These are phyloP conservation scores for Chrysolina americana DNA, from an alignment of 2,888 invertebrate species.

Conservation along the genomic window DNA sequence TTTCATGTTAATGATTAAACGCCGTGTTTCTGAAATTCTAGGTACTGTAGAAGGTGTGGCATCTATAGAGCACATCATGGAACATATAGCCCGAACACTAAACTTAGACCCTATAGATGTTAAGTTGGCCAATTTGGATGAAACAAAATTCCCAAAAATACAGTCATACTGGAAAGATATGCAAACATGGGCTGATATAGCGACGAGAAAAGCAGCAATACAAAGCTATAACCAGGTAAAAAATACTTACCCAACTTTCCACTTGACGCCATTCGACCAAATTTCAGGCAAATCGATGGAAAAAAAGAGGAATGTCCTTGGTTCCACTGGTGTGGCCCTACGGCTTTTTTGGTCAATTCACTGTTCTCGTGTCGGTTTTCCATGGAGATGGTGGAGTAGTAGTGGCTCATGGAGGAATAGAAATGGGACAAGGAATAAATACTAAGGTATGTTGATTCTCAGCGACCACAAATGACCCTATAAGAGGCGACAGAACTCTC, in stretches of 20 bases:
- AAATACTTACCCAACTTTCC: background rate
- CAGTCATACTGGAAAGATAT: conserved; percentile 74
- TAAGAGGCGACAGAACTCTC: too few relatives aligned
- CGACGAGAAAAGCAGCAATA: conserved; percentile 72
- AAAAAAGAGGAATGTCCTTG: conserved; percentile 80
- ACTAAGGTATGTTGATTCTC: background rate
- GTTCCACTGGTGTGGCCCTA: conserved; percentile 80
- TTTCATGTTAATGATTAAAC: too few relatives aligned
- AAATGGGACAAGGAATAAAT: conserved; percentile 88
- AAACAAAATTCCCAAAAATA: conserved; percentile 63
- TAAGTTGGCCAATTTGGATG: conserved; percentile 71
- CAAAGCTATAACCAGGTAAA: conserved; percentile 74
- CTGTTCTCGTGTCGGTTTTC: conserved; percentile 79
- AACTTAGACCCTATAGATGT: conserved; percentile 75
- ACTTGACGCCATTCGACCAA: background rate
- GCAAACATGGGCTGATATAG: conserved; percentile 74
- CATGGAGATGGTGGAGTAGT: conserved; percentile 81
- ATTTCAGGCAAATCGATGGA: conserved; percentile 82
- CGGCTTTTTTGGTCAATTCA: conserved; percentile 71
- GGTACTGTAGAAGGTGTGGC: conserved; percentile 77
- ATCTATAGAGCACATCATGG: conserved; percentile 77
- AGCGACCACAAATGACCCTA: too few relatives aligned
- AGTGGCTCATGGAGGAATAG: conserved; percentile 80
- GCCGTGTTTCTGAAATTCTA: conserved; percentile 55
- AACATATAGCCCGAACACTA: conserved; percentile 75